Evolutionary conservation across 2,888 invertebrate species (phyloP).

Genomic region (Tipula unca): DNA sequence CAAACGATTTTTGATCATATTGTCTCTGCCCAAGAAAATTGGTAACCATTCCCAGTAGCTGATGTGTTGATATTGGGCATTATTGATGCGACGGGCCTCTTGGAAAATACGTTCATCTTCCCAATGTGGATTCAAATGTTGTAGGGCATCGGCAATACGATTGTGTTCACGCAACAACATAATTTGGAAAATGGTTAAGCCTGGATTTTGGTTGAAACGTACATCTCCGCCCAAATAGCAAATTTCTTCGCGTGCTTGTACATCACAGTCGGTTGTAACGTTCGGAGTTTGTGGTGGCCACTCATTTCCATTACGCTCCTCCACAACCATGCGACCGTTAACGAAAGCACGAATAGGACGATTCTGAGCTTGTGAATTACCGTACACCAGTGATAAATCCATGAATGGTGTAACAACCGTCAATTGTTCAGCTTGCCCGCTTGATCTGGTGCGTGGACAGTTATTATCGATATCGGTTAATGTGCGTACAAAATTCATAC

Average conservation of each 20-base stretch:
- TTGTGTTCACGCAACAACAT: conserved; percentile 46
- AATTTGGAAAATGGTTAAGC: conserved; percentile 43
- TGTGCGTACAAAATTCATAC: conserved; percentile 56
- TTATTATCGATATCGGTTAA: conserved; percentile 53
- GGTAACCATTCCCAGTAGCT: conserved; percentile 48
- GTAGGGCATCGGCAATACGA: conserved; percentile 40
- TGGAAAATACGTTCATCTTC: conserved; percentile 46
- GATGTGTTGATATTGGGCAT: conserved; percentile 46
- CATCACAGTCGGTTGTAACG: conserved; percentile 59
- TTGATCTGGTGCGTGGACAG: conserved; percentile 44
- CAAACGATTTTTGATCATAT: conserved; percentile 41
- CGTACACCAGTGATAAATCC: conserved; percentile 75
- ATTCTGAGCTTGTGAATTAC: conserved; percentile 58
- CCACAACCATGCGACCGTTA: conserved; percentile 58
- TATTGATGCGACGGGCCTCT: conserved; percentile 44
- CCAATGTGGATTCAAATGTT: conserved; percentile 46
- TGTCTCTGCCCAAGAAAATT: conserved; percentile 41
- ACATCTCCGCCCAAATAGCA: conserved; percentile 64
- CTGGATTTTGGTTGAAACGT: conserved; percentile 44
- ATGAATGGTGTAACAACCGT: conserved; percentile 61
- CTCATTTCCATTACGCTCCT: conserved; percentile 54
- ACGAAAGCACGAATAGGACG: conserved; percentile 55
- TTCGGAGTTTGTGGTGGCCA: conserved; percentile 66
- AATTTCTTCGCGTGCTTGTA: conserved; percentile 53
- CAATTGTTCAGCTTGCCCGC: conserved; percentile 57